Evolutionary conservation across 2,113 vertebrate species (phyloP).

Genomic region (Corynorhinus townsendii): DNA sequence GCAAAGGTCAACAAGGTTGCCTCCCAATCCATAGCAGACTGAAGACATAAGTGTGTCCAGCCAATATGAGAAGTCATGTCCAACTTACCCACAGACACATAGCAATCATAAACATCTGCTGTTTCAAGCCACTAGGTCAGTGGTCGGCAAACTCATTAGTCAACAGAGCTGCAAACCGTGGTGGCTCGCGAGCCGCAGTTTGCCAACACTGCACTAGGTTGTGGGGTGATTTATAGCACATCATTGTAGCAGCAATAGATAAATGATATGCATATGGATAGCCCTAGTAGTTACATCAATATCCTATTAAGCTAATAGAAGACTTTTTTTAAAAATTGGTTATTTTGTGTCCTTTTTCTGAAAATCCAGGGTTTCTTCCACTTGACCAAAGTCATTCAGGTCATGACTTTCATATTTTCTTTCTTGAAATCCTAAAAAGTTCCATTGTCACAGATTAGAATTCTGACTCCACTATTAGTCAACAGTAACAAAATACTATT

Average conservation of each 20-base stretch:
- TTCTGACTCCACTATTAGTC: conserved; percentile 63
- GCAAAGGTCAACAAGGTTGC: not conserved
- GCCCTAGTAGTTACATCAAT: not conserved
- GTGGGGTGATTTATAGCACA: not conserved
- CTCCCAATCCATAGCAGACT: not conserved
- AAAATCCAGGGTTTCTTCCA: conserved; percentile 17
- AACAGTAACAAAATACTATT: conserved; percentile 64
- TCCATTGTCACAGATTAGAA: conserved; percentile 44
- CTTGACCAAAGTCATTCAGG: not conserved
- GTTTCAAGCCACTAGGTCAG: no score
- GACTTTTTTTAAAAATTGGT: not conserved
- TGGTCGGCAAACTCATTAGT: no score
- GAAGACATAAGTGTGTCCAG: not conserved
- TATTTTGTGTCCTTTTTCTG: not conserved
- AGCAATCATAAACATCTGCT: no score
- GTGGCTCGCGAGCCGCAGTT: no score
- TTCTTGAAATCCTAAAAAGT: conserved; percentile 55
- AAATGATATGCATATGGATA: not conserved
- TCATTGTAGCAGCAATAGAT: not conserved
- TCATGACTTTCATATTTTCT: conserved; percentile 36
- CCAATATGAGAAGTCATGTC: not conserved
- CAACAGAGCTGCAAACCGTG: no score
- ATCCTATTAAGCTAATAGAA: not conserved
- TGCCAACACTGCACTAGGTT: not conserved
- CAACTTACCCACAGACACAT: not conserved